phyloP scores from a whole-genome alignment of 2,888 invertebrate genomes.

The Platerodrilus igneus region DNA sequence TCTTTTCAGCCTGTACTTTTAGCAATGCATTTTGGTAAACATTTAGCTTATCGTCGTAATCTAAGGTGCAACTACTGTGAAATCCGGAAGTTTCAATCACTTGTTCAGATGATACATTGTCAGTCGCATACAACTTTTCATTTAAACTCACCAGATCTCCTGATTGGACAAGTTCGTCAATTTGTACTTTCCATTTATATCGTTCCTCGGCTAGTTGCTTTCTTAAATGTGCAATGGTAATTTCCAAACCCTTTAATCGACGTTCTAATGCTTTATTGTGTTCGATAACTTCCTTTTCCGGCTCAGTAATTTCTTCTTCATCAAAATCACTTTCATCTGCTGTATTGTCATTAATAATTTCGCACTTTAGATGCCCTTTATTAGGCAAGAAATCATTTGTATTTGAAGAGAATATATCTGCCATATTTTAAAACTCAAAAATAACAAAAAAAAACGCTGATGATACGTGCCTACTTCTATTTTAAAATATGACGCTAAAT shows the following conservation, averaged over 20 bases:
- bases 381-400: too few relatives aligned
- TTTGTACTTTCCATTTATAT: slow-evolving; percentile 42
- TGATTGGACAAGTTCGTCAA: slow-evolving; percentile 31
- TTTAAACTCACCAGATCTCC: slow-evolving; percentile 6
- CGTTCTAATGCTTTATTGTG: slow-evolving; percentile 34
- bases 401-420: too few relatives aligned
- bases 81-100: slow-evolving; percentile 32
- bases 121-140: slow-evolving; percentile 12
- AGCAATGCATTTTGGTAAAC: slow-evolving; percentile 39
- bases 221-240: slow-evolving; percentile 36
- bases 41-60: slow-evolving; percentile 39
- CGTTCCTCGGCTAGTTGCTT: slow-evolving; percentile 38
- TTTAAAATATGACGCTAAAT: too few relatives aligned
- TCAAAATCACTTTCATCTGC: too few relatives aligned
- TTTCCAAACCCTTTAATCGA: slow-evolving; percentile 36
- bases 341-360: too few relatives aligned
- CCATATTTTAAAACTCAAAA: too few relatives aligned
- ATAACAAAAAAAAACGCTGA: too few relatives aligned
- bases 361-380: too few relatives aligned
- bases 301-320: slow-evolving; percentile 25
- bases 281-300: slow-evolving; percentile 13
- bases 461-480: too few relatives aligned
- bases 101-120: slow-evolving; percentile 23
- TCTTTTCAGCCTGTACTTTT: slow-evolving; percentile 39
- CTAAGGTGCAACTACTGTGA: too few relatives aligned